These are phyloP conservation scores for Brachyhypopomus occidentalis DNA, from an alignment of 2,113 vertebrate species.

Conservation along the genomic window DNA sequence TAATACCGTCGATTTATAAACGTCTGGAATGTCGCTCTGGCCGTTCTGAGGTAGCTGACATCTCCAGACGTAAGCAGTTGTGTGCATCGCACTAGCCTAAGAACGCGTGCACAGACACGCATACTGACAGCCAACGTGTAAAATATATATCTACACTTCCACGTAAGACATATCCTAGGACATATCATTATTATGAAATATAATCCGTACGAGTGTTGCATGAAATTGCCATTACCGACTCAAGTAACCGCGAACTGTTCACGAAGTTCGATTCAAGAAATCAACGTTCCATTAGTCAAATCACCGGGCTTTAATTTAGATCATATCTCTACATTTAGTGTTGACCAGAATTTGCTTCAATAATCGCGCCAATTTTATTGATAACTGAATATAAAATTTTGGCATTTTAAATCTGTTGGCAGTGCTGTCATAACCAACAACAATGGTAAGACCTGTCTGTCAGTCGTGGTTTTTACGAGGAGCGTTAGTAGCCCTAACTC, in stretches of 20 bases:
- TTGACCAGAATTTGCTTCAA: no score
- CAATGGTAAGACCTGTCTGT: constrained; percentile 28
- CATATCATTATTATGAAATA: no score
- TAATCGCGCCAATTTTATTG: constrained; percentile 38
- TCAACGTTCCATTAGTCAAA: constrained; percentile 20
- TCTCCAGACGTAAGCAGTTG: not conserved
- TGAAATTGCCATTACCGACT: not conserved
- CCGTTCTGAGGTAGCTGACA: not conserved
- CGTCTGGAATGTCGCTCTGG: not conserved
- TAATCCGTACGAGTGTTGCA: no score
- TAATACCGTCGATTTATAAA: no score
- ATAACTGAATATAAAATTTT: not conserved
- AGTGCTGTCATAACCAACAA: constrained; percentile 33
- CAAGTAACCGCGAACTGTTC: not conserved
- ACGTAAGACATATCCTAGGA: not conserved
- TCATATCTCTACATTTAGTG: not conserved
- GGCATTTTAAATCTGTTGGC: not conserved
- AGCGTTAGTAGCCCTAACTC: constrained; percentile 7
- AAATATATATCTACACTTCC: not conserved
- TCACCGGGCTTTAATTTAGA: not conserved
- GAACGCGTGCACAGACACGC: constrained; percentile 7
- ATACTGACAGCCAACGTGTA: constrained; percentile 16
- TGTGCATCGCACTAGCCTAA: not conserved
- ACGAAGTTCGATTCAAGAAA: constrained; percentile 5
- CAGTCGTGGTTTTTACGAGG: constrained; percentile 14